Evolutionary conservation across 2,797 vertebrate genomes (phyloP).

Genomic region (Petrocephalus schoutedeni): DNA sequence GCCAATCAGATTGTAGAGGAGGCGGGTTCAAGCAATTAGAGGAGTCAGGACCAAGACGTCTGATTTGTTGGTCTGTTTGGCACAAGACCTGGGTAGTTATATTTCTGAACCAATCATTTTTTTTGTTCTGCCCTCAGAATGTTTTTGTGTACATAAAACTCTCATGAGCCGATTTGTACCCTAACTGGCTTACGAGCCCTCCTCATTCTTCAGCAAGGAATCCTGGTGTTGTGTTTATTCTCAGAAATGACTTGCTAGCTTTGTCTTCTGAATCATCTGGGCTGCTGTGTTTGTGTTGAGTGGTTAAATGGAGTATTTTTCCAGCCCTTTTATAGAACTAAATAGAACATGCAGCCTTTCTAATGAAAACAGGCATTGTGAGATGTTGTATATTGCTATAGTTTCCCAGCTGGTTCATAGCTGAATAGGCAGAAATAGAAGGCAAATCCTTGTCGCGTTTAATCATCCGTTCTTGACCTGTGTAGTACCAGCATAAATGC

Average conservation of each 20-base stretch:
- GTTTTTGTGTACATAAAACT: too few species aligned
- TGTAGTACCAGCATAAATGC: neutral
- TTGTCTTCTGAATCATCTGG: neutral
- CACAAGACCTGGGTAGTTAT: too few species aligned
- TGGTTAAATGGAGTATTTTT: neutral
- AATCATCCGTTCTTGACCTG: neutral
- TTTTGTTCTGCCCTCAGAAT: too few species aligned
- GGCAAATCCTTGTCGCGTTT: neutral
- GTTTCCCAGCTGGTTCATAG: neutral
- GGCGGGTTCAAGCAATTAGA: too few species aligned
- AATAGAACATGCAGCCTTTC: neutral
- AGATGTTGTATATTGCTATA: neutral
- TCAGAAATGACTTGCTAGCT: neutral
- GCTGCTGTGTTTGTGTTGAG: neutral
- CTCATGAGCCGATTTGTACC: neutral
- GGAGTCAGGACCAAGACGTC: too few species aligned
- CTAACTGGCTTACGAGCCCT: neutral
- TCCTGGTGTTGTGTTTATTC: neutral
- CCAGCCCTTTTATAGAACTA: neutral
- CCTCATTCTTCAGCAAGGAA: neutral
- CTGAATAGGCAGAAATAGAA: neutral
- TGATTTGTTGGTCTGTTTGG: too few species aligned
- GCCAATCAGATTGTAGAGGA: too few species aligned
- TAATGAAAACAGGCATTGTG: slow-evolving; percentile 4
- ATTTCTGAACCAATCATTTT: too few species aligned